Evolutionary conservation across 2,888 invertebrate genomes (phyloP).

Genomic region (Dryobotodes eremita): DNA sequence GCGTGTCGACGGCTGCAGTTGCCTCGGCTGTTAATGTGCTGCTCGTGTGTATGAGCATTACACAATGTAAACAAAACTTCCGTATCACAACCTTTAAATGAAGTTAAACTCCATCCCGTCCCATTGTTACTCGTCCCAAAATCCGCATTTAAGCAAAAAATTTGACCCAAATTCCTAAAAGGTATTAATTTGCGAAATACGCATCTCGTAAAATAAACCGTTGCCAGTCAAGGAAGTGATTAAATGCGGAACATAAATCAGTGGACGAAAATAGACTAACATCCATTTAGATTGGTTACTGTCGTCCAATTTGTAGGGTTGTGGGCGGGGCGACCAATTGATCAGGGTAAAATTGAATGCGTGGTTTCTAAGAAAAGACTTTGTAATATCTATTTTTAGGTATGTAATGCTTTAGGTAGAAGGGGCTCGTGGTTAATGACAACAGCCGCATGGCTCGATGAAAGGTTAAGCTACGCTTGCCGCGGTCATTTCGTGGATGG

Average conservation of each 20-base stretch:
- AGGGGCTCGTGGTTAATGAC: too few relatives aligned
- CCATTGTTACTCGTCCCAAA: slow-evolving; percentile 25
- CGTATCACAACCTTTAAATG: not conserved
- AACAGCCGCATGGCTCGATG: too few relatives aligned
- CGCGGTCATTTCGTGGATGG: too few relatives aligned
- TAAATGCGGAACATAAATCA: slow-evolving; percentile 67
- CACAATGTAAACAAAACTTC: not conserved
- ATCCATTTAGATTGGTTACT: slow-evolving; percentile 49
- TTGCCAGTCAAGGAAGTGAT: slow-evolving; percentile 66
- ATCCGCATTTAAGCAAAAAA: slow-evolving; percentile 54
- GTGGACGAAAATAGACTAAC: slow-evolving; percentile 42
- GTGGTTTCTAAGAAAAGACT: not conserved
- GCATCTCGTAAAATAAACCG: slow-evolving; percentile 69
- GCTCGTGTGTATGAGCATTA: too few relatives aligned
- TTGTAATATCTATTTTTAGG: not conserved
- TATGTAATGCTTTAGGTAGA: not conserved
- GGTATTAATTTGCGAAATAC: slow-evolving; percentile 67
- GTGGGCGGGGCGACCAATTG: slow-evolving; percentile 22
- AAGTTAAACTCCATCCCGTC: not conserved
- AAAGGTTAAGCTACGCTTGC: not conserved
- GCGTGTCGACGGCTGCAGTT: too few relatives aligned
- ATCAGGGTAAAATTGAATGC: slow-evolving; percentile 3
- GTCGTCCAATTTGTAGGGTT: slow-evolving; percentile 49
- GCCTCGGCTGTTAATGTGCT: too few relatives aligned
- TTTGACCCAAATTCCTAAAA: slow-evolving; percentile 48